Conservation (phyloP, 2,888 invertebrate species). For the Drosophila emarginata region DNA sequence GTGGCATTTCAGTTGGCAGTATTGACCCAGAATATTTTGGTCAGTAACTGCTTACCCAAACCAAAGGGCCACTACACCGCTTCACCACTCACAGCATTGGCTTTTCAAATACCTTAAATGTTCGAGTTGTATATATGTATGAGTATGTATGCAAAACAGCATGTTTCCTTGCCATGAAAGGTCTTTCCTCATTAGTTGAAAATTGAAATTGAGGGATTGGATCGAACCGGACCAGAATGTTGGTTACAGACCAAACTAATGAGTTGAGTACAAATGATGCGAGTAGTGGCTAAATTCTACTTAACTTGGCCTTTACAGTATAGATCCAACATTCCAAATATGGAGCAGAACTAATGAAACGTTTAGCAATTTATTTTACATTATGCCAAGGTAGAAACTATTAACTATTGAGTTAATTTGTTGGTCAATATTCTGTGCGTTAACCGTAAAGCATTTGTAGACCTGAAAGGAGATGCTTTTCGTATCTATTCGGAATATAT, state of each 20-base stretch:
- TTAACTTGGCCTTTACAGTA: neutral
- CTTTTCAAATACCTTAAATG: neutral
- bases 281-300: neutral
- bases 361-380: neutral
- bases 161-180: conserved; percentile 14
- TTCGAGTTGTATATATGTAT: conserved; percentile 9
- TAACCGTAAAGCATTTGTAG: too few species aligned
- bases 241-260: neutral
- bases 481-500: too few species aligned
- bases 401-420: too few species aligned
- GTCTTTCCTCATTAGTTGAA: conserved; percentile 5
- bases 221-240: neutral
- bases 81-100: conserved; percentile 14
- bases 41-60: neutral
- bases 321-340: neutral
- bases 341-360: neutral
- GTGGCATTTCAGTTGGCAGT: conserved; percentile 36
- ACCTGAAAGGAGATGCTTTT: too few species aligned
- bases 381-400: neutral
- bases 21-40: conserved; percentile 36
- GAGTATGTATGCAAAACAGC: conserved; percentile 27
- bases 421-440: too few species aligned
- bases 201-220: neutral
- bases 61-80: neutral
- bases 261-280: neutral